A percentile compares a stretch with the other conserved stretches of the same genome.
These are phyloP conservation scores for Psammodynastes pulverulentus DNA, from an alignment of 2,113 vertebrate species.

Conservation along the genomic window DNA sequence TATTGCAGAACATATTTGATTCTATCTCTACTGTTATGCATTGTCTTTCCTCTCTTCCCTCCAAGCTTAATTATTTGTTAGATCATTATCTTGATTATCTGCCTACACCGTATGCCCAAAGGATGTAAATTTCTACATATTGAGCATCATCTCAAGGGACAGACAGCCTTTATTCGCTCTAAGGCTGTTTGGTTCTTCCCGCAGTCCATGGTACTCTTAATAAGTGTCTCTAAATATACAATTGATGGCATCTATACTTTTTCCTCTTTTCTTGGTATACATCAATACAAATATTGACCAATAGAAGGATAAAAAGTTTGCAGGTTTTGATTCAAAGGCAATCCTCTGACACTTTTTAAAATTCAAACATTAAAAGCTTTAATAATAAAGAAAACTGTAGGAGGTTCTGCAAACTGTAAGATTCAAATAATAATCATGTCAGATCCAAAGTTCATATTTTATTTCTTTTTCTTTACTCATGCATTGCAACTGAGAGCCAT, in stretches of 20 bases:
- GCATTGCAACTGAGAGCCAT: not conserved
- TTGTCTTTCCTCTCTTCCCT: not conserved
- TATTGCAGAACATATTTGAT: not conserved
- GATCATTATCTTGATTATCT: not conserved
- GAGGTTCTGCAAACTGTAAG: not conserved
- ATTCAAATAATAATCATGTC: not conserved
- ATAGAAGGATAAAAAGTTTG: not conserved
- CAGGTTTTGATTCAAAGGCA: not conserved
- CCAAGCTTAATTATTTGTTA: not conserved
- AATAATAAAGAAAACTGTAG: not conserved
- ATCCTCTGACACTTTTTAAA: not conserved
- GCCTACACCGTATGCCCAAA: not conserved
- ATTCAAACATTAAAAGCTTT: not conserved
- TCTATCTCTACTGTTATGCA: not conserved
- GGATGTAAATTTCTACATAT: not conserved
- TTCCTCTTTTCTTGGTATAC: not conserved
- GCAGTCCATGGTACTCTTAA: not conserved
- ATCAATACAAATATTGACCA: not conserved
- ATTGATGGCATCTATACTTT: not conserved
- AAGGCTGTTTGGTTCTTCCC: not conserved
- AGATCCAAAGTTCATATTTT: not conserved
- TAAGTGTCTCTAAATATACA: not conserved
- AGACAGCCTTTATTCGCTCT: not conserved
- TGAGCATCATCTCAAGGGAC: not conserved
- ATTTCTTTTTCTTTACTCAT: not conserved